These are phyloP conservation scores for Scaptomyza montana DNA, from an alignment of 1,140 invertebrate species.

Conservation along the genomic window DNA sequence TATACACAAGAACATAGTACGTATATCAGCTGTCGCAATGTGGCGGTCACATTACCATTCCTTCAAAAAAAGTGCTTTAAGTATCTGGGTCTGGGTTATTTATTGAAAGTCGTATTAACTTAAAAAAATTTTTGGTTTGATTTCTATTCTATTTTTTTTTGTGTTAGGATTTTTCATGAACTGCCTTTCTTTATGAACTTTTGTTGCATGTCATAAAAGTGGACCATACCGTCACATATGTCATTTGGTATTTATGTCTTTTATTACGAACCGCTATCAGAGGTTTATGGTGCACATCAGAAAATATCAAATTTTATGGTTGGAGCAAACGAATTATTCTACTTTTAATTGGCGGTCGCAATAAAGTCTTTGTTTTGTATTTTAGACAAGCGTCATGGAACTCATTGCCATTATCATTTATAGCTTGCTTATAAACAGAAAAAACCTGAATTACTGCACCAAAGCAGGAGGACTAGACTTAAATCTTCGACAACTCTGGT, in stretches of 20 bases:
- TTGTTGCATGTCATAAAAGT: conserved; percentile 43
- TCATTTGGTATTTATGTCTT: conserved; percentile 59
- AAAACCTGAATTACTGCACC: too few relatives aligned
- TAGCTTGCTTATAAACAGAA: too few relatives aligned
- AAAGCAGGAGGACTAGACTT: too few relatives aligned
- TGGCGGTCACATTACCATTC: conserved; percentile 1
- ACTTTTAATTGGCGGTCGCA: not conserved
- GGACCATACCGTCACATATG: conserved; percentile 62
- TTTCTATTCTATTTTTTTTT: conserved; percentile 5
- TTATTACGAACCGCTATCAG: conserved; percentile 45
- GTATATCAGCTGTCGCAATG: conserved; percentile 21
- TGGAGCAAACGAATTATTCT: not conserved
- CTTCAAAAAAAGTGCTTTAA: too few relatives aligned
- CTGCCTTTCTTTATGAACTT: conserved; percentile 21
- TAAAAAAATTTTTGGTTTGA: not conserved
- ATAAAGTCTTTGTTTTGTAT: not conserved
- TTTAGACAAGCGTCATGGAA: not conserved
- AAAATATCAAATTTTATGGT: conserved; percentile 42
- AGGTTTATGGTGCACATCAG: conserved; percentile 58
- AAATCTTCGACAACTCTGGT: too few relatives aligned
- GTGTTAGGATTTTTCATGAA: conserved; percentile 13
- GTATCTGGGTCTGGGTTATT: conserved; percentile 23
- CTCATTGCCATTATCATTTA: not conserved
- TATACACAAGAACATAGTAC: not conserved
- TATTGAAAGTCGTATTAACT: conserved; percentile 11